phyloP scores from a whole-genome alignment of 2,113 vertebrate species.

The Tetrax tetrax region DNA sequence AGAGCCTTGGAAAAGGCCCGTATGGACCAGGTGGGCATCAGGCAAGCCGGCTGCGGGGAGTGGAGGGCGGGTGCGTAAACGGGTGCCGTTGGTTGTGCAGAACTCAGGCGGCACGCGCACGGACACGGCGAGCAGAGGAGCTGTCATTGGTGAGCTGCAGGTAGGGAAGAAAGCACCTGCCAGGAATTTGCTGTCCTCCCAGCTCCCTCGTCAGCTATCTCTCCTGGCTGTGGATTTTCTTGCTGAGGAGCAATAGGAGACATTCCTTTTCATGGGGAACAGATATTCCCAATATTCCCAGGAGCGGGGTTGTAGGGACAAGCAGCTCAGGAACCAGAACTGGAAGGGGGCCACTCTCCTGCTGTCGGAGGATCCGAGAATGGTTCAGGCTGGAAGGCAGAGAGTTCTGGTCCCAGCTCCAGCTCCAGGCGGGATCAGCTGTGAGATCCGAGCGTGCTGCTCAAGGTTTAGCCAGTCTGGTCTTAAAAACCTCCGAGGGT shows the following conservation, averaged over 20 bases:
- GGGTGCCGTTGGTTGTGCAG: not conserved
- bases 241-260: not conserved
- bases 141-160: not conserved
- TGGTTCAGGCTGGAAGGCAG: not conserved
- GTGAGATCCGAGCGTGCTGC: not conserved
- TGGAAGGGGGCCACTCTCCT: not conserved
- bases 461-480: not conserved
- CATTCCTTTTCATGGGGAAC: not conserved
- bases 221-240: not conserved
- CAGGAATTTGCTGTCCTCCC: not conserved
- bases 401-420: not conserved
- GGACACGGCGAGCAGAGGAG: not conserved
- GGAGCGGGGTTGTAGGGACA: rapidly evolving
- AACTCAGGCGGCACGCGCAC: not conserved
- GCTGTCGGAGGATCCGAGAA: not conserved
- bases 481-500: not conserved
- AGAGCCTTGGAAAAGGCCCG: not conserved
- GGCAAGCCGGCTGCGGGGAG: not conserved
- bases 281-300: not conserved
- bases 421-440: not conserved
- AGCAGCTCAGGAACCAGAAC: not conserved
- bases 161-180: not conserved
- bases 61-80: not conserved
- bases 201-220: not conserved
- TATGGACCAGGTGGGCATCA: not conserved